Base-by-base conservation (phyloP, 2,888 invertebrate genomes). In the Aproaerema taeniolella region DNA sequence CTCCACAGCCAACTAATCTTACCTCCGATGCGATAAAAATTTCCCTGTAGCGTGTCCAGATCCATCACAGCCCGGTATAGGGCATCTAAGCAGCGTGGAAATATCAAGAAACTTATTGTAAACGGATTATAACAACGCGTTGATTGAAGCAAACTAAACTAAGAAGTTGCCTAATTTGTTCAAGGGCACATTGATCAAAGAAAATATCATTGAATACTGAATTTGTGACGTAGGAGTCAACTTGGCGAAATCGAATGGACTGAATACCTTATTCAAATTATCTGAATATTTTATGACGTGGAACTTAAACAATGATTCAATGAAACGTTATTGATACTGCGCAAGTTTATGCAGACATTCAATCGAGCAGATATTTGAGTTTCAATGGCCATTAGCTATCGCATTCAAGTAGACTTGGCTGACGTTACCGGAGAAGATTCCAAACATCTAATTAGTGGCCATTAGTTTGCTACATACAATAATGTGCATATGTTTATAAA, bases 11-110 rank as follows among this genome's bases (percentile, higher is more conserved):
- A 52, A 51, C 47, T 36, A 40, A 44, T 67, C 88, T 90, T 91
- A 95, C 95, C 95, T 98, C 89, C 98, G 92, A 87, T 98, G 98
- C 57, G 98, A 97, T 78, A 98, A 91, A 89, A 98, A 98, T 91
- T 98, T 98, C 71, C 98, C 98, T 61, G 98, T 98, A 65, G 98
- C 96, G 88, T 98, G 98, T 79, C 98, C 98, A 65, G 97, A 96
- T 66, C 98, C 98, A 86, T 98, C 98, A 89, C 98, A 98, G 72
- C 95, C 95, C 76, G 95, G 95, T 80, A 95, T 95, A 65, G 95
- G 95, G 89, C 95, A 95, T 91, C 95, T 95, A 91, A 80, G 87
- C 87, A 82, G 89, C 89, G 88, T 89, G 89, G 75, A 89, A 89
- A 82, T 80, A 71, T 60, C 73, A 79, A 81, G 55, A 69, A 67